Percentiles rank a stretch among this genome's conserved stretches.
These are phyloP conservation scores for Aleiodes sp. DNA, from an alignment of 1,140 invertebrate genomes.

Conservation along the genomic window DNA sequence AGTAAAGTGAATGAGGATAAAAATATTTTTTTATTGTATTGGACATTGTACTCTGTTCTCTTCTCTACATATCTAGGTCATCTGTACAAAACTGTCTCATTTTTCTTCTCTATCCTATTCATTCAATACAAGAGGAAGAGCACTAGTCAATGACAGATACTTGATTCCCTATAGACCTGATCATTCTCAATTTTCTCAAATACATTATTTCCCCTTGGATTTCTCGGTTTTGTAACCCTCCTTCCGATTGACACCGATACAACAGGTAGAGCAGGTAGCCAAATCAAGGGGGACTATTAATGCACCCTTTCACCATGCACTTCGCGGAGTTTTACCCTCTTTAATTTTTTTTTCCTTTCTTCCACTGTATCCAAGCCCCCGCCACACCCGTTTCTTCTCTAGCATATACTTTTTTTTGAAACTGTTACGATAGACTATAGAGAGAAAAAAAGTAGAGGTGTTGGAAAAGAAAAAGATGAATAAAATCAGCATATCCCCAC, in stretches of 20 bases:
- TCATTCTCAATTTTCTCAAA: not conserved
- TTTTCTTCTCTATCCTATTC: not conserved
- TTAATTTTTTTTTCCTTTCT: too few species aligned
- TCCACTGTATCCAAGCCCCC: too few species aligned
- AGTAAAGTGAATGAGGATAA: too few species aligned
- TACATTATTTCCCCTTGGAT: not conserved
- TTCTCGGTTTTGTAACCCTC: not conserved
- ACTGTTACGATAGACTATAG: not conserved
- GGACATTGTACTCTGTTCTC: not conserved
- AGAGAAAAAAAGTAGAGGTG: not conserved
- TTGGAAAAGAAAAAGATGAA: not conserved
- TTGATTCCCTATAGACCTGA: not conserved
- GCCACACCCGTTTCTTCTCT: not conserved
- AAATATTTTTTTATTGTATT: too few species aligned
- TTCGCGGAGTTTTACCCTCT: not conserved
- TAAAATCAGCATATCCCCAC: not conserved
- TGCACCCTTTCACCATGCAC: not conserved
- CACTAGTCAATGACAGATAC: not conserved
- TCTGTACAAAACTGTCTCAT: not conserved
- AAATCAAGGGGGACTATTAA: not conserved
- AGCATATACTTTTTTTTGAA: not conserved
- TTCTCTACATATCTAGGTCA: not conserved
- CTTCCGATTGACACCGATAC: not conserved
- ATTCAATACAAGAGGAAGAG: not conserved
- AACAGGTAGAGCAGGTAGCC: conserved; percentile 10